Percentiles rank a stretch among this genome's conserved stretches.
Conservation (phyloP, 1,140 invertebrate species). For the Pseudomyrmex gracilis region DNA sequence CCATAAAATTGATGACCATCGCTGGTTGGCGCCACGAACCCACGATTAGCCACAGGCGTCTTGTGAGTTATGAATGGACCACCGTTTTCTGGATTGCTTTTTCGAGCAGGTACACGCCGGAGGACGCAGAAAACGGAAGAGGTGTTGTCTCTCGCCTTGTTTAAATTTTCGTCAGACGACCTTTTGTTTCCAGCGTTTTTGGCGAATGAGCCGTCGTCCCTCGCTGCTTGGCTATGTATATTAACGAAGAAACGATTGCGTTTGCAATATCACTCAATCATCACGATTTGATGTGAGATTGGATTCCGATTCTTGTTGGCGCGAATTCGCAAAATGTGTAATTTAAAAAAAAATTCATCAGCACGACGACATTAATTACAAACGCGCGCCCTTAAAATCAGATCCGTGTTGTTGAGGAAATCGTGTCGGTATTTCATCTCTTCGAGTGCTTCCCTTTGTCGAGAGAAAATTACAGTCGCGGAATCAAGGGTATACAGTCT, state of each 20-base stretch:
- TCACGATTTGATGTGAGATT: no score
- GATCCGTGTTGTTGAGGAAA: background rate
- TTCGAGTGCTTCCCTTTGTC: conserved; percentile 38
- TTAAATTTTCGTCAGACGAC: background rate
- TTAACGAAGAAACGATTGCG: background rate
- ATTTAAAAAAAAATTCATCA: background rate
- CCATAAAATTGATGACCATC: conserved; percentile 84
- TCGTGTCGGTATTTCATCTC: conserved; percentile 10
- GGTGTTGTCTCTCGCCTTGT: background rate
- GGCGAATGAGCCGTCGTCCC: background rate
- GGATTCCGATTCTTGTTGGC: no score
- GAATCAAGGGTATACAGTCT: conserved; percentile 37
- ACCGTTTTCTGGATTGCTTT: conserved; percentile 71
- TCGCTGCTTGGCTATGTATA: background rate
- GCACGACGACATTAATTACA: conserved; percentile 36
- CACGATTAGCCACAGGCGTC: conserved; percentile 74
- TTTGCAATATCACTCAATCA: no score
- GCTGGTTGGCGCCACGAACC: conserved; percentile 77
- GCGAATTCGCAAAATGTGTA: background rate
- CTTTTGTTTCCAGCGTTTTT: conserved; percentile 9
- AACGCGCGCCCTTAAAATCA: conserved; percentile 14
- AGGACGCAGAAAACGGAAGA: conserved; percentile 10
- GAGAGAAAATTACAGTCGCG: conserved; percentile 55
- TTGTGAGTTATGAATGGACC: conserved; percentile 81
- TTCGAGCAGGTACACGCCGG: conserved; percentile 65